Evolutionary conservation across 2,797 vertebrate species (phyloP).

Genomic region (Xiphorhynchus erythropygius): DNA sequence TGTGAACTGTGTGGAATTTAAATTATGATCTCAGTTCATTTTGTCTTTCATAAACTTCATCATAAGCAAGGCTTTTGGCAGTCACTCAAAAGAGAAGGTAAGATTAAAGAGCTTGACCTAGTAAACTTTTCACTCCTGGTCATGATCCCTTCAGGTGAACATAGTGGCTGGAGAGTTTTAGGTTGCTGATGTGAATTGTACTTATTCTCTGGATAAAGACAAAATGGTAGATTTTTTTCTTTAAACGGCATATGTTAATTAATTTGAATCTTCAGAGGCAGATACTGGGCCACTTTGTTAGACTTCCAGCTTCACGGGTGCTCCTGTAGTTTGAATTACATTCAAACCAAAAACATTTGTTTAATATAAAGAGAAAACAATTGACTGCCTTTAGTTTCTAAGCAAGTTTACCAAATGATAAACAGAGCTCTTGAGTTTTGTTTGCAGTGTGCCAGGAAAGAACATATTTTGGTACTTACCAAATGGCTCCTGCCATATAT

Average conservation of each 20-base stretch:
- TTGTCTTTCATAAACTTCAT: constrained; percentile 46
- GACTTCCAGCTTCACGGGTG: neutral
- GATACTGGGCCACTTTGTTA: neutral
- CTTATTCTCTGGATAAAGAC: neutral
- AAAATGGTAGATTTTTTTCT: neutral
- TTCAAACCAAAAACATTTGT: neutral
- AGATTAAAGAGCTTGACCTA: neutral
- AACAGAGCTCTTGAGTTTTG: neutral
- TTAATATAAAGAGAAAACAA: neutral
- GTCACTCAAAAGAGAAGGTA: neutral
- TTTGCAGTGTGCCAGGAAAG: neutral
- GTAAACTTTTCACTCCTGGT: constrained; percentile 29
- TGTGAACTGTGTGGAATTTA: constrained; percentile 40
- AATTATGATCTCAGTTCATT: constrained; percentile 44
- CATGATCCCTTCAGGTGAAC: neutral
- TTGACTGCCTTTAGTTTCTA: neutral
- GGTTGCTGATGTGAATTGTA: neutral
- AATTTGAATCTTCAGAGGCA: neutral
- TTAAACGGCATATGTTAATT: neutral
- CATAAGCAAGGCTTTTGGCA: constrained; percentile 23
- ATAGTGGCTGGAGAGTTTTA: neutral
- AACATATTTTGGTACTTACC: constrained; percentile 1
- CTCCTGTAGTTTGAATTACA: neutral
- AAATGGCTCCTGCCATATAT: neutral
- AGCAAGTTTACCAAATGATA: neutral